Evolutionary conservation across 2,888 invertebrate species (phyloP).

Genomic region (Nemotelus nigrinus): DNA sequence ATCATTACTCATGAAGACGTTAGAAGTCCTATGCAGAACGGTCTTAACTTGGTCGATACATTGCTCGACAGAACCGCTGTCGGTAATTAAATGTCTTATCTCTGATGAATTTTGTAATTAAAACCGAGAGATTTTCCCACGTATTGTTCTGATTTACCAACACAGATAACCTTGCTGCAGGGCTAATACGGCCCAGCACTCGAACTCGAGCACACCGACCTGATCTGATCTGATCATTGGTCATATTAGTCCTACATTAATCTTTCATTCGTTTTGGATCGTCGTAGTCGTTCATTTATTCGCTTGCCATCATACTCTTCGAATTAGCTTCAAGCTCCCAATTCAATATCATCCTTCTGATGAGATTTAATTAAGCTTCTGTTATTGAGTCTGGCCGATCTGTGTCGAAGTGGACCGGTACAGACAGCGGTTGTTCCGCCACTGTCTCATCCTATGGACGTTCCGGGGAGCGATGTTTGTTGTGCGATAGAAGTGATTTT

Average conservation of each 20-base stretch:
- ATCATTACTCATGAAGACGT: no score
- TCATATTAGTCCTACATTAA: not conserved
- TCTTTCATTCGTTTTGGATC: constrained; percentile 12
- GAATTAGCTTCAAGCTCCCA: constrained; percentile 31
- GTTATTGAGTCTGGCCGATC: constrained; percentile 27
- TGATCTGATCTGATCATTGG: no score
- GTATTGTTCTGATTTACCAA: constrained; percentile 12
- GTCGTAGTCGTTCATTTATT: not conserved
- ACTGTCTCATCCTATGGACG: no score
- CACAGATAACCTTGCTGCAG: constrained; percentile 21
- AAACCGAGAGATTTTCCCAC: constrained; percentile 30
- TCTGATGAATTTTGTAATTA: constrained; percentile 15
- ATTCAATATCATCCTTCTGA: constrained; percentile 32
- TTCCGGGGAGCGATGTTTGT: no score
- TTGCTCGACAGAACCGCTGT: not conserved
- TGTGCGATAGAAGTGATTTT: no score
- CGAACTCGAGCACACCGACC: no score
- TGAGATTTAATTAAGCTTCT: constrained; percentile 41
- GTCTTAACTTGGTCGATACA: no score
- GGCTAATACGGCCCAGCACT: not conserved
- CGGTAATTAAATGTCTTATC: not conserved
- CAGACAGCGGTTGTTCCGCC: no score
- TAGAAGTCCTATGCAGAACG: no score
- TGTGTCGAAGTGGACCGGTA: not conserved
- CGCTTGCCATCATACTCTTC: constrained; percentile 9